Conservation (phyloP, 2,113 vertebrate genomes). For the Muscicapa adusta region DNA sequence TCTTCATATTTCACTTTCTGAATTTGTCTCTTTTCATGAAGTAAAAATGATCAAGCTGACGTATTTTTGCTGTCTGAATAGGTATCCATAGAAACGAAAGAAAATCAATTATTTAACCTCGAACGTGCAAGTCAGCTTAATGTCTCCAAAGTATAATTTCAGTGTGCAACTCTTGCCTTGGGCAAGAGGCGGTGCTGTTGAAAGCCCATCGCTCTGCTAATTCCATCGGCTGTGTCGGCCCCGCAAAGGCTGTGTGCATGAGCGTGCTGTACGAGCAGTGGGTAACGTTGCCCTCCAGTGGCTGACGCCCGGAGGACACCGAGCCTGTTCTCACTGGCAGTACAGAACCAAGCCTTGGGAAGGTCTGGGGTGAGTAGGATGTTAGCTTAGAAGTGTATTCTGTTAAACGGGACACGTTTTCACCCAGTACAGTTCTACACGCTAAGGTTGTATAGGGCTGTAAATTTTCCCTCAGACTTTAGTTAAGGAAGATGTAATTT, state of each 20-base stretch:
- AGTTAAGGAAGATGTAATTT: neutral
- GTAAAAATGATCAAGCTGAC: neutral
- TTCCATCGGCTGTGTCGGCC: neutral
- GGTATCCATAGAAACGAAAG: neutral
- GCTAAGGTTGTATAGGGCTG: neutral
- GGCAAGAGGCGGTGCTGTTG: neutral
- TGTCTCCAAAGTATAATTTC: neutral
- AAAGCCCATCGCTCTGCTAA: neutral
- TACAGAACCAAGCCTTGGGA: neutral
- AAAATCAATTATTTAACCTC: neutral
- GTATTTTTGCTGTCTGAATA: neutral
- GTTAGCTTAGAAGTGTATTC: too few relatives aligned
- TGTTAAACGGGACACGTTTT: neutral
- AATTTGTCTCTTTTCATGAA: neutral
- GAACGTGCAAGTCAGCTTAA: neutral
- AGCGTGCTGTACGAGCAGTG: neutral
- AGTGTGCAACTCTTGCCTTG: neutral
- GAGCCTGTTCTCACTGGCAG: neutral
- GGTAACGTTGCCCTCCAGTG: conserved; percentile 49
- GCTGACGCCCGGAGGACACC: neutral
- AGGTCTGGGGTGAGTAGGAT: neutral
- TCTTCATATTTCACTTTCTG: neutral
- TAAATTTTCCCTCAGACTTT: neutral
- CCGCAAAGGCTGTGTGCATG: fast-evolving
- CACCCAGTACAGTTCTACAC: too few relatives aligned